These are phyloP conservation scores for Clostera curtula DNA, from an alignment of 2,888 invertebrate genomes.

Conservation along the genomic window DNA sequence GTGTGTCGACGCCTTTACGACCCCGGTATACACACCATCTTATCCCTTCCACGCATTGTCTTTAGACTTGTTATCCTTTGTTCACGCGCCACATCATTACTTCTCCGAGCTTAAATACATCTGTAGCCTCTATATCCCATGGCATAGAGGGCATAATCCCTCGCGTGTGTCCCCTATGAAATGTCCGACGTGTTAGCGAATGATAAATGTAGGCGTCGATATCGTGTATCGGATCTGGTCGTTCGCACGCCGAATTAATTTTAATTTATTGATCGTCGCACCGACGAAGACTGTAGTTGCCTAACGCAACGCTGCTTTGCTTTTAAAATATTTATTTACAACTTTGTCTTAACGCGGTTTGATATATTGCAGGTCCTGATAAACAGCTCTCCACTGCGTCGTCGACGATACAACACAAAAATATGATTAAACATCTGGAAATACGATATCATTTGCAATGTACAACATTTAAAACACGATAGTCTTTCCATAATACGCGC, in stretches of 20 bases:
- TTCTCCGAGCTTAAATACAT: slow-evolving; percentile 43
- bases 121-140: slow-evolving; percentile 40
- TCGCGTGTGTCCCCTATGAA: slow-evolving; percentile 52
- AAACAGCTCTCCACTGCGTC: slow-evolving; percentile 15
- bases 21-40: slow-evolving; percentile 44
- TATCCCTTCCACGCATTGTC: slow-evolving; percentile 61
- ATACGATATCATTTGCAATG: too few relatives aligned
- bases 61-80: slow-evolving; percentile 68
- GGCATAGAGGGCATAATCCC: slow-evolving; percentile 55
- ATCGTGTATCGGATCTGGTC: slow-evolving; percentile 73
- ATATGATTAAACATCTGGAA: too few relatives aligned
- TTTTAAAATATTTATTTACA: slow-evolving; percentile 54
- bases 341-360: slow-evolving; percentile 29
- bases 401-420: too few relatives aligned
- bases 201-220: slow-evolving; percentile 74
- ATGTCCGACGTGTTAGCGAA: slow-evolving; percentile 73
- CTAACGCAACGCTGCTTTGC: slow-evolving; percentile 54
- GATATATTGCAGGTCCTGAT: slow-evolving; percentile 26
- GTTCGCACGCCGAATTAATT: slow-evolving; percentile 76
- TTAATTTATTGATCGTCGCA: slow-evolving; percentile 74
- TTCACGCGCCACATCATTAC: slow-evolving; percentile 55
- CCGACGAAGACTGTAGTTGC: slow-evolving; percentile 67
- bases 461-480: too few relatives aligned
- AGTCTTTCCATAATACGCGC: too few relatives aligned
- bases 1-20: slow-evolving; percentile 48